These are phyloP conservation scores for Hypsopygia costalis DNA, from an alignment of 2,888 invertebrate genomes.

Conservation along the genomic window DNA sequence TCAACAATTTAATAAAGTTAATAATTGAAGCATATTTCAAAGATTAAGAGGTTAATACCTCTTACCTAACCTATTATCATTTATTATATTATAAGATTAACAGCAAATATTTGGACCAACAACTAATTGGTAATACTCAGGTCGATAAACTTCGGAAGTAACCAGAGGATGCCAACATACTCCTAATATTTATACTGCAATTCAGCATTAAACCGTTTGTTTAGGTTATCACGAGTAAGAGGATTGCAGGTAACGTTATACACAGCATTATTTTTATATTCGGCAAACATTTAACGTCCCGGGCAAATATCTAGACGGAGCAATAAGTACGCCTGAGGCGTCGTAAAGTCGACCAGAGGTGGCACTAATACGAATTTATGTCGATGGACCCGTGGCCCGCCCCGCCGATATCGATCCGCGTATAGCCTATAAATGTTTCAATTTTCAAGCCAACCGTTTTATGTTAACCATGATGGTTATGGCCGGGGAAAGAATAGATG, in stretches of 20 bases:
- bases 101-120: too few relatives aligned
- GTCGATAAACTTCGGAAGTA: too few relatives aligned
- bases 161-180: too few relatives aligned
- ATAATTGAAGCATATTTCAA: too few relatives aligned
- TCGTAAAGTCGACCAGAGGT: constrained; percentile 77
- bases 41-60: too few relatives aligned
- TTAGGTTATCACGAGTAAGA: too few relatives aligned
- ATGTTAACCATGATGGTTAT: constrained; percentile 23
- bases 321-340: constrained; percentile 68
- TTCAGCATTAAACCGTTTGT: too few relatives aligned
- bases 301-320: constrained; percentile 55
- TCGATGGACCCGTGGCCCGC: constrained; percentile 58
- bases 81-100: too few relatives aligned
- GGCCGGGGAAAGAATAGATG: constrained; percentile 5
- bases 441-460: constrained; percentile 57
- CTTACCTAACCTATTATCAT: too few relatives aligned
- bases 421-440: constrained; percentile 69
- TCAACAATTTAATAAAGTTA: too few relatives aligned
- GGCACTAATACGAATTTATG: constrained; percentile 79
- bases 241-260: constrained; percentile 16
- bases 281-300: constrained; percentile 50
- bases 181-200: too few relatives aligned
- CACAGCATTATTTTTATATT: constrained; percentile 37
- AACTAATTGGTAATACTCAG: too few relatives aligned
- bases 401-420: constrained; percentile 59